These are phyloP conservation scores for Hypercompe scribonia DNA, from an alignment of 2,888 invertebrate species.

Conservation along the genomic window DNA sequence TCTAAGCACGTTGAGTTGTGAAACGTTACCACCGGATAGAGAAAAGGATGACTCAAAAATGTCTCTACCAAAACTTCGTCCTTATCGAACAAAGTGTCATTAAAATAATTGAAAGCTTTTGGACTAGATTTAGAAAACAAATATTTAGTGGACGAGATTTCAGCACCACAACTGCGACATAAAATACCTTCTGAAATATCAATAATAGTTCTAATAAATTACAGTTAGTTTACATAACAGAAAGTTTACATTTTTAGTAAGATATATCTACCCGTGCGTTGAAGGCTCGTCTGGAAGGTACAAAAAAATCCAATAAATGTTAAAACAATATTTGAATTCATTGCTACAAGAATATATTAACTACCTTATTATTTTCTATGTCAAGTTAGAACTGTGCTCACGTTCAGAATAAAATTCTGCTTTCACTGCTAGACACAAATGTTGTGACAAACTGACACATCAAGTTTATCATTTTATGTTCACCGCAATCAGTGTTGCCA, in stretches of 20 bases:
- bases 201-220: conserved; percentile 3
- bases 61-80: conserved; percentile 66
- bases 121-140: conserved; percentile 62
- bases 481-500: no score
- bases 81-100: conserved; percentile 65
- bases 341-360: not conserved
- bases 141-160: conserved; percentile 56
- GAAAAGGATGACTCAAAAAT: conserved; percentile 60
- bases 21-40: conserved; percentile 65
- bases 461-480: no score
- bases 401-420: not conserved
- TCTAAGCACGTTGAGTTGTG: conserved; percentile 61
- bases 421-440: not conserved
- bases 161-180: conserved; percentile 70
- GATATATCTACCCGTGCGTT: conserved; percentile 25
- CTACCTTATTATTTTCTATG: not conserved
- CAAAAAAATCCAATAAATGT: not conserved
- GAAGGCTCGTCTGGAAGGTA: conserved; percentile 21
- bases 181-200: conserved; percentile 64
- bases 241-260: not conserved
- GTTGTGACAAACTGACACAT: no score
- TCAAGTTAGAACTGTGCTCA: not conserved
- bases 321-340: not conserved
- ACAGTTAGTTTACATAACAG: not conserved
- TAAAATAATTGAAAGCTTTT: conserved; percentile 58